Evolutionary conservation across 2,888 invertebrate genomes (phyloP).

Genomic region (Agrenia bidenticulata): DNA sequence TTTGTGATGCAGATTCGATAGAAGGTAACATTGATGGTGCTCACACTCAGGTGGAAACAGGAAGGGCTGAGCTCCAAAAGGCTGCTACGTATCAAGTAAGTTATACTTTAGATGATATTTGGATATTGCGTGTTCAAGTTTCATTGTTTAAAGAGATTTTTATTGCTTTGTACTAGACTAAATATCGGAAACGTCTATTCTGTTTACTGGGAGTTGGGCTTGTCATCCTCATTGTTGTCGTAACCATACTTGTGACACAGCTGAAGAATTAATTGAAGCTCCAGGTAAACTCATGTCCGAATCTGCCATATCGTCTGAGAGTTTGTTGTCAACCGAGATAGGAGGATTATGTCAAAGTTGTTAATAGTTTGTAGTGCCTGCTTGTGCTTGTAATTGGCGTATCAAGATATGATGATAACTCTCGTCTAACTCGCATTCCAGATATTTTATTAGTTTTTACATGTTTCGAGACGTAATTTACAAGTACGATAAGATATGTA

Average conservation of each 20-base stretch:
- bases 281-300: too few relatives aligned
- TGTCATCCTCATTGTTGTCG: conserved; percentile 67
- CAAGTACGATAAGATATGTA: too few relatives aligned
- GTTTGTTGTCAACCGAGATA: too few relatives aligned
- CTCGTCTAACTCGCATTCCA: too few relatives aligned
- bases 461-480: too few relatives aligned
- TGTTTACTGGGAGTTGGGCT: conserved; percentile 68
- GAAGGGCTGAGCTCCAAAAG: conserved; percentile 74
- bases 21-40: conserved; percentile 78
- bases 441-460: too few relatives aligned
- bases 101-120: not conserved
- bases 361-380: too few relatives aligned
- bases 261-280: conserved; percentile 41
- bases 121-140: not conserved
- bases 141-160: not conserved
- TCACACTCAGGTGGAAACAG: conserved; percentile 74
- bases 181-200: conserved; percentile 72
- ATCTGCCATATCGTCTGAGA: too few relatives aligned
- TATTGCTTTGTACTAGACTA: conserved; percentile 53
- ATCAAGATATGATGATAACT: too few relatives aligned
- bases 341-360: too few relatives aligned
- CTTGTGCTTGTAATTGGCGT: too few relatives aligned
- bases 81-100: conserved; percentile 74
- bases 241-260: conserved; percentile 65
- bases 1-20: conserved; percentile 68